phyloP scores from a whole-genome alignment of 2,888 invertebrate species.

The Fragum sueziense region DNA sequence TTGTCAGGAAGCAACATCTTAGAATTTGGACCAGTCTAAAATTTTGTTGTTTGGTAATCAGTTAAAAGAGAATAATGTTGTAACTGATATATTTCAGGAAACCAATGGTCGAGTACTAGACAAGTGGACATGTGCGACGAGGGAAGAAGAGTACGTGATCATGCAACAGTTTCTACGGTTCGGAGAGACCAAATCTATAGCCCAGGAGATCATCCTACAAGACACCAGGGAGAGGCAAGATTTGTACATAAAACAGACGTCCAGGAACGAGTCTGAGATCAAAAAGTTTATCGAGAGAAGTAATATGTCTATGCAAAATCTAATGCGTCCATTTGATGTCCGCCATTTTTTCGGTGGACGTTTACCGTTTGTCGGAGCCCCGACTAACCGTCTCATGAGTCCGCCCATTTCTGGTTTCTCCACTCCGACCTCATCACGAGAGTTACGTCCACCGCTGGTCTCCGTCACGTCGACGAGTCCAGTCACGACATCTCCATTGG shows the following conservation, averaged over 20 bases:
- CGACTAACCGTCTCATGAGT: conserved; percentile 69
- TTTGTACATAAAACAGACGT: conserved; percentile 72
- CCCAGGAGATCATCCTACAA: conserved; percentile 86
- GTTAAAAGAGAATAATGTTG: no score
- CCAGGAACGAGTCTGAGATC: conserved; percentile 84
- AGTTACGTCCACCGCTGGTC: conserved; percentile 68
- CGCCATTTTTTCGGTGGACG: conserved; percentile 72
- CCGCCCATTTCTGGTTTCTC: conserved; percentile 71
- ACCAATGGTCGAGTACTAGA: conserved; percentile 91
- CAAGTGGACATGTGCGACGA: conserved; percentile 93
- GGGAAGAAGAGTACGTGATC: conserved; percentile 95
- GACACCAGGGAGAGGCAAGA: conserved; percentile 79
- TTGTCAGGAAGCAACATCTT: no score
- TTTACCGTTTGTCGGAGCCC: conserved; percentile 71
- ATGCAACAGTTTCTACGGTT: conserved; percentile 95
- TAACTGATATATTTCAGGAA: conserved; percentile 87
- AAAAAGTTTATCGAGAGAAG: conserved; percentile 85
- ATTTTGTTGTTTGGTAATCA: no score
- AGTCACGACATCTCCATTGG: conserved; percentile 89
- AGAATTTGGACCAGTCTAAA: no score
- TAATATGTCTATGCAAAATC: conserved; percentile 77
- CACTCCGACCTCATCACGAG: conserved; percentile 63
- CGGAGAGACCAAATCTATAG: conserved; percentile 93
- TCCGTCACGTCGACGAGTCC: conserved; percentile 83
- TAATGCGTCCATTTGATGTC: conserved; percentile 77